Evolutionary conservation across 1,140 invertebrate genomes (phyloP), one percentile per base, ranked within the genome.

Genomic region (Monochamus saltuarius): DNA sequence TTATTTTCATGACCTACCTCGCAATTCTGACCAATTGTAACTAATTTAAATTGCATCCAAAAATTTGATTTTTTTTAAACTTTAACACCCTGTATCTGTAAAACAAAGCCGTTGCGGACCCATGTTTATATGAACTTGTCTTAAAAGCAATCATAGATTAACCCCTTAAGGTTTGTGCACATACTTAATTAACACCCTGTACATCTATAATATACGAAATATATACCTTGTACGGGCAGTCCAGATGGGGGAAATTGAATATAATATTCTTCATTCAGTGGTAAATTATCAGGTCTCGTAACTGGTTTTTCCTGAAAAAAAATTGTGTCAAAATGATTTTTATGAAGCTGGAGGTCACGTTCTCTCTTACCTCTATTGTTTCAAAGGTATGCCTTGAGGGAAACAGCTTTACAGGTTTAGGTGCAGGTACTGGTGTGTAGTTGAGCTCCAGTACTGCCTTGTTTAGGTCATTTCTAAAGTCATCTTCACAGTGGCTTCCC

Each of bases 161-260:
- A n/a, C n/a, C n/a, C n/a, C n/a, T n/a, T n/a, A n/a, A n/a, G n/a
- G n/a, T n/a, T n/a, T n/a, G n/a, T n/a, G n/a, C n/a, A n/a, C n/a
- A n/a, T n/a, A n/a, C n/a, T n/a, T n/a, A n/a, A n/a, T n/a, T n/a
- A n/a, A n/a, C n/a, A n/a, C n/a, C n/a, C n/a, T n/a, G n/a, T n/a
- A n/a, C n/a, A n/a, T n/a, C n/a, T n/a, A n/a, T n/a, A n/a, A n/a
- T n/a, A n/a, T n/a, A n/a, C n/a, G n/a, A 37, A 57, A 17, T 38
- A 59, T 38, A 13, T 54, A 82, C 81, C 72, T 62, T 77, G 69
- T 46, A 80, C 65, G 6, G 81, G 77, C 56, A 79, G 65, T 56
- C 81, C 81, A 4, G 79, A 81, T 3, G 80, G 78, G 36, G 81
- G 80, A 66, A 81, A 83, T 0, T 79, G 73, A 49, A 82, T 81